phyloP scores from a whole-genome alignment of 2,888 invertebrate genomes.

The Zhengitettix transpicula region DNA sequence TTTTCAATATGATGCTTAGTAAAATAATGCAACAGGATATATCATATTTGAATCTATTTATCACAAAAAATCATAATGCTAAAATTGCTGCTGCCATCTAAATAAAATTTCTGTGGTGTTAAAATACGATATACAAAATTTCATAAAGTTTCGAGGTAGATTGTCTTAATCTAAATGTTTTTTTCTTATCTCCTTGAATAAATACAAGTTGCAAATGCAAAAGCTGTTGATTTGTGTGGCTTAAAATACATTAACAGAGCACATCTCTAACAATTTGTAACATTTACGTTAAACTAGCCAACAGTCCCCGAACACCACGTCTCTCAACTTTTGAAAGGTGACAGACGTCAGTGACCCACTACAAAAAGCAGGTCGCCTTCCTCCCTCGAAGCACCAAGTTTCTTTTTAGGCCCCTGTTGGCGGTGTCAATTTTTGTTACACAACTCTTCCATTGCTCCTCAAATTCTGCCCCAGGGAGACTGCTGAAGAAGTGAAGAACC shows the following conservation, averaged over 20 bases:
- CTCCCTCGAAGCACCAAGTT: constrained; percentile 21
- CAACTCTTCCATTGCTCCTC: constrained; percentile 30
- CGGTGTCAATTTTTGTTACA: constrained; percentile 30
- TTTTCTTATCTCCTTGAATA: no score
- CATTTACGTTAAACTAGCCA: no score
- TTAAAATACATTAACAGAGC: no score
- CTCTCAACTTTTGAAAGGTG: no score
- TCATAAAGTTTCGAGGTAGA: constrained; percentile 7
- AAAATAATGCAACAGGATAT: neutral
- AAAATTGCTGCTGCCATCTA: neutral
- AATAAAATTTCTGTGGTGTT: neutral
- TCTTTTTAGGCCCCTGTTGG: constrained; percentile 28
- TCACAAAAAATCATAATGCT: neutral
- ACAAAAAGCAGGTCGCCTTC: constrained; percentile 9
- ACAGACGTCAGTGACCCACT: neutral
- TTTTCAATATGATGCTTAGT: neutral
- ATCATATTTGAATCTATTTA: neutral
- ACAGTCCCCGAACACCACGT: no score
- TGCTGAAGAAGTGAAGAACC: constrained; percentile 26
- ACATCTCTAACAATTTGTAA: no score
- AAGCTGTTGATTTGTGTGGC: no score
- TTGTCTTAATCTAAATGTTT: constrained; percentile 4
- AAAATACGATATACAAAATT: neutral
- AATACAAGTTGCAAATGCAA: no score
- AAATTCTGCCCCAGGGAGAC: constrained; percentile 25